These are phyloP conservation scores for Tamias sibiricus DNA, from an alignment of 2,113 vertebrate species.

Conservation along the genomic window DNA sequence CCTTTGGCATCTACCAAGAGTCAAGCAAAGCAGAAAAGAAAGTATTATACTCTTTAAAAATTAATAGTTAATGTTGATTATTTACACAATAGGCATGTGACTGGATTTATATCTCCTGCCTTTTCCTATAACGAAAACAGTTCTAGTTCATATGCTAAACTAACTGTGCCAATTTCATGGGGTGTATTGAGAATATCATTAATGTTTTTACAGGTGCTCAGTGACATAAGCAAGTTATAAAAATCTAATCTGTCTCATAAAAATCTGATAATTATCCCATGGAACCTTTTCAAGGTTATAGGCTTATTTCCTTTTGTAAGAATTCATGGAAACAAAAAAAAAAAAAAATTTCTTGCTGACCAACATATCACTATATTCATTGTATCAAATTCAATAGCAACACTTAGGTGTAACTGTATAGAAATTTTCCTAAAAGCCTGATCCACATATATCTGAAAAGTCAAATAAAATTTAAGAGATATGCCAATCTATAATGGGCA, in stretches of 20 bases:
- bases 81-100: not conserved
- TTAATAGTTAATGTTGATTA: constrained; percentile 22
- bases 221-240: not conserved
- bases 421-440: not conserved
- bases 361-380: not conserved
- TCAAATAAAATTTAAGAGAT: constrained; percentile 28
- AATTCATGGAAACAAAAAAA: constrained; percentile 22
- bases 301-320: not conserved
- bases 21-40: constrained; percentile 10
- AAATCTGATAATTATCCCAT: not conserved
- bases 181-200: not conserved
- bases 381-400: constrained; percentile 1
- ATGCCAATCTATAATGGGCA: not conserved
- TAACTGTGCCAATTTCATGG: not conserved
- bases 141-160: not conserved
- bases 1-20: not conserved
- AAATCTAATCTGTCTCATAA: not conserved
- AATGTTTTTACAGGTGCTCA: not conserved
- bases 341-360: not conserved
- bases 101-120: not conserved
- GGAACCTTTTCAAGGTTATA: not conserved
- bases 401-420: not conserved
- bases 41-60: not conserved
- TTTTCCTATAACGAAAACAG: not conserved
- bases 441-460: not conserved